Conservation (phyloP, 2,113 vertebrate genomes). For the Holacanthus passer region DNA sequence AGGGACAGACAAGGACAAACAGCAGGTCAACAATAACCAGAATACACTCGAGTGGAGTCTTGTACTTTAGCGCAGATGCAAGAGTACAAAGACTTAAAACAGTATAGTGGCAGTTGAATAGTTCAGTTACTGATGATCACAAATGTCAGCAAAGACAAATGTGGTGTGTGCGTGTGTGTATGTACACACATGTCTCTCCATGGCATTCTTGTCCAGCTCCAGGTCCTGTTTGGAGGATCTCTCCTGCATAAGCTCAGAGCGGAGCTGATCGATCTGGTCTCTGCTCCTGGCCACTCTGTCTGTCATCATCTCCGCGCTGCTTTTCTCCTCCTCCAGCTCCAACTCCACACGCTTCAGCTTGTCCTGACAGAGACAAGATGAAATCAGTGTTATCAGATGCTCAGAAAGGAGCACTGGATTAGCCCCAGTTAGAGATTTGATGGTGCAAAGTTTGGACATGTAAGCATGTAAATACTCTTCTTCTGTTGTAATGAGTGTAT, state of each 20-base stretch:
- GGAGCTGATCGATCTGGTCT: conserved; percentile 95
- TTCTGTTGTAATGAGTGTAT: background rate
- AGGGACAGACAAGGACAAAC: background rate
- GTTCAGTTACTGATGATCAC: background rate
- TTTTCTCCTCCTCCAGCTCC: conserved; percentile 94
- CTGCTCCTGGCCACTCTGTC: conserved; percentile 89
- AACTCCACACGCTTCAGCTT: conserved; percentile 89
- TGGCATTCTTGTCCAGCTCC: conserved; percentile 93
- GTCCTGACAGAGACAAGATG: conserved; percentile 78
- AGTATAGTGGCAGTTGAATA: background rate
- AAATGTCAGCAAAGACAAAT: background rate
- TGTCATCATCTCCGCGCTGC: conserved; percentile 89
- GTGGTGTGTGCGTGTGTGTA: background rate
- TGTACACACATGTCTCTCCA: conserved; percentile 91
- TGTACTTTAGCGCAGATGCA: background rate
- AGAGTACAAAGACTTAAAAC: background rate
- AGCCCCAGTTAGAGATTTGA: background rate
- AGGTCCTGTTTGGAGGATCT: conserved; percentile 92
- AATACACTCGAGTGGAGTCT: background rate
- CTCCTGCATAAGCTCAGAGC: conserved; percentile 94
- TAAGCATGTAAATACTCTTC: background rate
- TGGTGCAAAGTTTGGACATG: background rate
- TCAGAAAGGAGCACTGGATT: background rate
- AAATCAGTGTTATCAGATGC: background rate
- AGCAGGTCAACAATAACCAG: background rate